Base-by-base conservation (phyloP, 2,888 invertebrate genomes). In the Xestia ashworthii region DNA sequence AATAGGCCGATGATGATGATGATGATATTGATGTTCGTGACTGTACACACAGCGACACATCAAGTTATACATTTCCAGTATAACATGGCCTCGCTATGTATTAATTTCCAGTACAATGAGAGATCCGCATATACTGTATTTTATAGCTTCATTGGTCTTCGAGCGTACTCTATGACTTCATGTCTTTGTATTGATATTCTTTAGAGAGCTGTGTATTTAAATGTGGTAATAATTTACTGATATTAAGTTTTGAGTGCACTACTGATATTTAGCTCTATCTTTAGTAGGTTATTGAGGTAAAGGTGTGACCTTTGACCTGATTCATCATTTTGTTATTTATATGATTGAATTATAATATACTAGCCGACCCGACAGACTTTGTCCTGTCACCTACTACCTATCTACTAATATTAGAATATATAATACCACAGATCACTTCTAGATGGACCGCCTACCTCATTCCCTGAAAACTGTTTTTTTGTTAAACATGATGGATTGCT, bases 181-280 rank as follows among this genome's bases (percentile, higher is more conserved):
- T 62, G 14, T 53, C 66, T 14, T 76, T 12, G 9, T 11, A 66
- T 80, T 55, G 65, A 48, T 66, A 44, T 46, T 14, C 38, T 16
- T 72, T n/a, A 3, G 14, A 77, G 32, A 64, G 32, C 48, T 48
- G 58, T 67, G 19, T 55, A 83, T 74, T 83, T 78, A 60, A 60
- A 71, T 71, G 22, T 14, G 32, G 38, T 60, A 66, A 60, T 74
- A 48, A 41, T 11, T 64, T 46, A 25, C 1, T 64, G 5, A 25
- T 41, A 44, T 65, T 44, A 44, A 44, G 41, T n/a, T 44, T 44
- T 65, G n/a, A 65, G 44, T 44, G 22, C 41, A 41, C 22, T 53
- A 38, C 3, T 62, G 5, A 25, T 70, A 78, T 71, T 64, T 0
- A 66, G 50, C 22, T 80, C 1, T 4, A 50, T 44, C 0, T 32